Base-by-base conservation (phyloP, 2,888 invertebrate species). In the Sphaeridia pumilis region DNA sequence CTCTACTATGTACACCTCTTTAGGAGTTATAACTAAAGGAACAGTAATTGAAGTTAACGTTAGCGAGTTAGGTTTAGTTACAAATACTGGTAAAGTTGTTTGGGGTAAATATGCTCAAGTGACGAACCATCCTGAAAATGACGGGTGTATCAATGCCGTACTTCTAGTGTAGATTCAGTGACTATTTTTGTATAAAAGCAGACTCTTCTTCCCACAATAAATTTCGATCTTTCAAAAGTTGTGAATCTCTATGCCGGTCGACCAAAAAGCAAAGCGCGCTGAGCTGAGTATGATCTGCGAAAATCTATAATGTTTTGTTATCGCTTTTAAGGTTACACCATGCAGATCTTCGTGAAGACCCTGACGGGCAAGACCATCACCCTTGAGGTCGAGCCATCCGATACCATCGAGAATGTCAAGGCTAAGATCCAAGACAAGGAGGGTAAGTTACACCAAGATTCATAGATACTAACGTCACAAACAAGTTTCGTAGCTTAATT, bases 81-180 rank as follows among this genome's bases (percentile, higher is more conserved):
- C 98, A 1, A 94, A 95, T 71, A 87, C 90, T 7, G 98, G 98
- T 56, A 99, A 95, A 79, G 94, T 99, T 45, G 92, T 99, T 1
- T 98, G 98, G 98, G 98, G 97, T 55, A 98, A 99, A 76, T 98
- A 93, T 70, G 98, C 98, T 0, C 98, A 97, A 73, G 95, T 98
- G 20, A 97, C 97, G 0, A 99, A 99, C 72, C 90, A 97, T 74
- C 98, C 98, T 0, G 98, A 98, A 72, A 98, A 98, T 74, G 98
- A 98, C 77, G 98, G 98, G 20, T 97, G 95, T 69, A 94, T 99
- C 56, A 99, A 99, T 76, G 95, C 97, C 69, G 89, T 99, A 56
- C 77, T 99, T 57, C 77, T 99, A 70, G 88, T 98, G 60, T 43
- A 43, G 26, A 17, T 12, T 12, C 17, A 7, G 10, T 17, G 41